Conservation (phyloP, 2,113 vertebrate species). For the Phoxinus phoxinus region DNA sequence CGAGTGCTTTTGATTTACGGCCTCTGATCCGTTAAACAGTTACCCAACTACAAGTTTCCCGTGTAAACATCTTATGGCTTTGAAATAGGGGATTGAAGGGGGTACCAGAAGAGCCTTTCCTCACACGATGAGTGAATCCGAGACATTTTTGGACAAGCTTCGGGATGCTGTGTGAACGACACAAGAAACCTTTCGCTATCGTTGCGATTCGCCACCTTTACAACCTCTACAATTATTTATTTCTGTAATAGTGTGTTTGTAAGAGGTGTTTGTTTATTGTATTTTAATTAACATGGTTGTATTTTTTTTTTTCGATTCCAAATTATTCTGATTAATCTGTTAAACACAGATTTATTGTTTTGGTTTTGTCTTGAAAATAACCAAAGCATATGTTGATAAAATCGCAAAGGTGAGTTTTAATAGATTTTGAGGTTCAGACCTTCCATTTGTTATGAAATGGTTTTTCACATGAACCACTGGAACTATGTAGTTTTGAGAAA, state of each 20-base stretch:
- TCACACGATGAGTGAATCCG: background rate
- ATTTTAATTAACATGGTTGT: slow-evolving; percentile 49
- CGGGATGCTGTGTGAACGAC: slow-evolving; percentile 27
- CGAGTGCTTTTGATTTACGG: slow-evolving; percentile 15
- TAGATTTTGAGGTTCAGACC: background rate
- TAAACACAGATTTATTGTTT: slow-evolving; percentile 15
- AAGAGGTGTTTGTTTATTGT: slow-evolving; percentile 55
- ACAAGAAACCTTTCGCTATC: slow-evolving; percentile 19
- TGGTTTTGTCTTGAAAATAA: background rate
- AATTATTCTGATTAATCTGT: slow-evolving; percentile 49
- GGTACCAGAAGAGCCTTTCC: background rate
- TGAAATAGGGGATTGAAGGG: background rate
- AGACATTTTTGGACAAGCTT: background rate
- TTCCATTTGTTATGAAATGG: background rate
- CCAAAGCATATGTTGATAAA: background rate
- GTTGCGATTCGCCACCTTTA: slow-evolving; percentile 52
- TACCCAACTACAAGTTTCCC: background rate
- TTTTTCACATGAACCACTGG: slow-evolving; percentile 21
- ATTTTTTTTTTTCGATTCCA: slow-evolving; percentile 55
- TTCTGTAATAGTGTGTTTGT: slow-evolving; percentile 64
- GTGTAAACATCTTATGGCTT: slow-evolving; percentile 12
- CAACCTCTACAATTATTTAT: slow-evolving; percentile 73
- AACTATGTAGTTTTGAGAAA: background rate
- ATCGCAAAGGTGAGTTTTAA: background rate
- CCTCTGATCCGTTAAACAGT: slow-evolving; percentile 27